Percentiles rank a stretch among this genome's conserved stretches.
phyloP scores from a whole-genome alignment of 2,888 invertebrate species.

The Peribatodes rhomboidaria region DNA sequence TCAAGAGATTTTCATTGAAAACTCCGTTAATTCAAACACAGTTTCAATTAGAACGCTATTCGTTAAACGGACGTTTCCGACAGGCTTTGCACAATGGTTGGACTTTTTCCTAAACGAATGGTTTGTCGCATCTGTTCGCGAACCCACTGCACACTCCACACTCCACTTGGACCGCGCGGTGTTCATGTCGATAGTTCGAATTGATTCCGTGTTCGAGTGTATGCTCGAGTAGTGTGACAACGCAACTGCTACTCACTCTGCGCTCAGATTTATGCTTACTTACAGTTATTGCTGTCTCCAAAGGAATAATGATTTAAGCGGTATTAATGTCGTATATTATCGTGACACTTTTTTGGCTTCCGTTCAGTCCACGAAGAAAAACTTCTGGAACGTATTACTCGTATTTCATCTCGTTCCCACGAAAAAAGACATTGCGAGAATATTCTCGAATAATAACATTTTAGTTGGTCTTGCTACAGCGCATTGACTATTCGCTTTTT shows the following conservation, averaged over 20 bases:
- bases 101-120: too few relatives aligned
- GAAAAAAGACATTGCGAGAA: neutral
- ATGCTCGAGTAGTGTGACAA: constrained; percentile 8
- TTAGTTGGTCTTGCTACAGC: neutral
- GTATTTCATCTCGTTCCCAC: constrained; percentile 13
- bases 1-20: neutral
- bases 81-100: neutral
- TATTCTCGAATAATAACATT: constrained; percentile 9
- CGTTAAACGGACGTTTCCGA: too few relatives aligned
- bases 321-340: constrained; percentile 27
- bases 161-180: neutral
- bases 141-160: neutral
- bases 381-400: constrained; percentile 18
- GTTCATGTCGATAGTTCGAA: constrained; percentile 5
- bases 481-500: neutral
- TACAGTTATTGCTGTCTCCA: constrained; percentile 39
- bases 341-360: constrained; percentile 23
- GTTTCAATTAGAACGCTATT: too few relatives aligned
- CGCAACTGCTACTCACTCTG: neutral
- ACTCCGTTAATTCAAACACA: too few relatives aligned
- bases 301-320: constrained; percentile 6
- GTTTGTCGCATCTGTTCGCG: constrained; percentile 1
- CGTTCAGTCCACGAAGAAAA: constrained; percentile 13
- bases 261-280: constrained; percentile 42
- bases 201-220: constrained; percentile 22